Evolutionary conservation across 1,140 invertebrate genomes (phyloP).

Genomic region (Acromyrmex echinatior): DNA sequence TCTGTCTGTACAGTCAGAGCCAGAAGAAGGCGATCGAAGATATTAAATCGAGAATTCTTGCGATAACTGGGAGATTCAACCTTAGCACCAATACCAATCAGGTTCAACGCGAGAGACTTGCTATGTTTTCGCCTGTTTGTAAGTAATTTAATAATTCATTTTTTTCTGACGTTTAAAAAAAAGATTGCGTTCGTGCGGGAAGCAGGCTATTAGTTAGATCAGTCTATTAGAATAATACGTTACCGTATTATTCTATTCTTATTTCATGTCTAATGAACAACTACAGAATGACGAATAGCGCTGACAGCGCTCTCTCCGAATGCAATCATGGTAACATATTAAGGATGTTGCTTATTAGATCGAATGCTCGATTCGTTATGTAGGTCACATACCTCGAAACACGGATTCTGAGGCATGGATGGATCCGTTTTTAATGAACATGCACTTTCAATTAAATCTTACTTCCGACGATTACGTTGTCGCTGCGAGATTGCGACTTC

Average conservation of each 20-base stretch:
- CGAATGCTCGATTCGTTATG: conserved; percentile 1
- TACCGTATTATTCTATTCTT: too few species aligned
- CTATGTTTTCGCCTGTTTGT: conserved; percentile 84
- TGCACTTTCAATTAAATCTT: conserved; percentile 87
- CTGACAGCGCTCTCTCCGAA: too few species aligned
- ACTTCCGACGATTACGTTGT: conserved; percentile 85
- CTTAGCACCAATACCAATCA: conserved; percentile 78
- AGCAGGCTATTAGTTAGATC: too few species aligned
- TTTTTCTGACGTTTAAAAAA: not conserved
- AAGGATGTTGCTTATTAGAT: conserved; percentile 29
- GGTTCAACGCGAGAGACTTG: conserved; percentile 81
- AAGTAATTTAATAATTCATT: conserved; percentile 70
- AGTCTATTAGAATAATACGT: too few species aligned
- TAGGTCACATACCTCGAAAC: conserved; percentile 87
- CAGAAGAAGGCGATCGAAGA: conserved; percentile 85
- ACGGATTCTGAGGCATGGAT: conserved; percentile 87
- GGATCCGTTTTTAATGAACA: conserved; percentile 87
- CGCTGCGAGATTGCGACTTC: conserved; percentile 87
- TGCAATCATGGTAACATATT: too few species aligned
- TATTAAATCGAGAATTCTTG: conserved; percentile 82
- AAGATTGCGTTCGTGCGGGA: too few species aligned
- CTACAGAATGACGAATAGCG: too few species aligned
- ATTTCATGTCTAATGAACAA: too few species aligned
- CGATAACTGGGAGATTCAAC: conserved; percentile 83
- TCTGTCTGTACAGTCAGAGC: conserved; percentile 81